phyloP scores from a whole-genome alignment of 2,113 vertebrate species.

The Jacana jacana region DNA sequence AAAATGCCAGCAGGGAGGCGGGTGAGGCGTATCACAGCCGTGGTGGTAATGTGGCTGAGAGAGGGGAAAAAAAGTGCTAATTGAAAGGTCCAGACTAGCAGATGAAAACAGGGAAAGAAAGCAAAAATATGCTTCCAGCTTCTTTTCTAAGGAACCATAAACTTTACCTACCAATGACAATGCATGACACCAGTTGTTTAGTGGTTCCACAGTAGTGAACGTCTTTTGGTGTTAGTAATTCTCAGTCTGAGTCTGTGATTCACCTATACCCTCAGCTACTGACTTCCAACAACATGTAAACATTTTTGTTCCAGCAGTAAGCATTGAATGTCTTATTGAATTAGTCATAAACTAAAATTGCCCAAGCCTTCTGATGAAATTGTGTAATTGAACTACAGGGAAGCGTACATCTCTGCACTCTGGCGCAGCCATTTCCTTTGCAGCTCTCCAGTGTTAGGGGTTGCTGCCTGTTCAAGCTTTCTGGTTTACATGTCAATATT shows the following conservation, averaged over 20 bases:
- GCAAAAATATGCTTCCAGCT: not conserved
- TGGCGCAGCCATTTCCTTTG: not conserved
- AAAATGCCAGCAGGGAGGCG: not conserved
- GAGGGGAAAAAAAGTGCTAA: not conserved
- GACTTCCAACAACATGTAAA: not conserved
- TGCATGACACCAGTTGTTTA: not conserved
- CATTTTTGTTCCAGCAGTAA: not conserved
- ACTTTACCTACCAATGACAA: not conserved
- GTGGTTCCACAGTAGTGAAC: rapidly evolving
- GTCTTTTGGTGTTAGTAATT: not conserved
- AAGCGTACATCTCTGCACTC: not conserved
- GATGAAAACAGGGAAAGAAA: not conserved
- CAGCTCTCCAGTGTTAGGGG: not conserved
- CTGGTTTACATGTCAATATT: not conserved
- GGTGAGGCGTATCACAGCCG: not conserved
- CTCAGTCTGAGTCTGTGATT: not conserved
- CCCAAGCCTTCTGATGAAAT: not conserved
- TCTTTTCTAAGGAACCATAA: not conserved
- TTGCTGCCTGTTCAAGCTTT: not conserved
- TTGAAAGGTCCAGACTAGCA: not conserved
- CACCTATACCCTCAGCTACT: not conserved
- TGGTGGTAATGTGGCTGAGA: not conserved
- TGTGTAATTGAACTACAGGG: not conserved
- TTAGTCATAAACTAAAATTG: not conserved
- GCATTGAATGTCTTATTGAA: not conserved